Conservation (phyloP, 53 echinoderm and acorn worm species). For the Patiria pectinifera region DNA sequence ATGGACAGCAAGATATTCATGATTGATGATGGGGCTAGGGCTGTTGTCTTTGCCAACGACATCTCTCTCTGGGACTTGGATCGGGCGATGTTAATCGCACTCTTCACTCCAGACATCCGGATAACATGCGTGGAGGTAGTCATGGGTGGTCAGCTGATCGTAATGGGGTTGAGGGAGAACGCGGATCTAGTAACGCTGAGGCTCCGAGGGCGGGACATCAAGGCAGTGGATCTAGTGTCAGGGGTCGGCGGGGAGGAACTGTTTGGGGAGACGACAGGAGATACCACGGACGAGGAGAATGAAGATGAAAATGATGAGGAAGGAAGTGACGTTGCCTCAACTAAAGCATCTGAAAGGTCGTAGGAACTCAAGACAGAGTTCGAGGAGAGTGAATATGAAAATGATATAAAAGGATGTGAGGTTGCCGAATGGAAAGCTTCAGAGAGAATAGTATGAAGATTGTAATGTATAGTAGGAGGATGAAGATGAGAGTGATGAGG, state of each 20-base stretch:
- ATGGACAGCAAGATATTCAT: conserved; percentile 85
- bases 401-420: too few relatives aligned
- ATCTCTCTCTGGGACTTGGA: conserved; percentile 91
- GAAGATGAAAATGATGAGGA: conserved; percentile 67
- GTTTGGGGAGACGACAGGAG: conserved; percentile 95
- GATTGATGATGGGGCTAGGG: conserved; percentile 80
- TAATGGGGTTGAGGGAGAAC: conserved; percentile 77
- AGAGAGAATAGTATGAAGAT: too few relatives aligned
- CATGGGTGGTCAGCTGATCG: conserved; percentile 83
- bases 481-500: too few relatives aligned
- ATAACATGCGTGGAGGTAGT: conserved; percentile 86
- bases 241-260: conserved; percentile 77
- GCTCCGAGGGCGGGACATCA: conserved; percentile 79
- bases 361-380: background rate
- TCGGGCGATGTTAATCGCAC: conserved; percentile 73
- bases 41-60: conserved; percentile 83
- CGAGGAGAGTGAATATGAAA: too few relatives aligned
- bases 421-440: too few relatives aligned
- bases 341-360: conserved; percentile 19
- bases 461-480: too few relatives aligned
- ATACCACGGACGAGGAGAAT: conserved; percentile 81
- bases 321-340: conserved; percentile 32
- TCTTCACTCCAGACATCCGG: conserved; percentile 89
- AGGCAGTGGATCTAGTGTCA: conserved; percentile 54
- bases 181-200: conserved; percentile 83